phyloP scores from a whole-genome alignment of 2,113 vertebrate genomes.

The Lipophrys pholis region DNA sequence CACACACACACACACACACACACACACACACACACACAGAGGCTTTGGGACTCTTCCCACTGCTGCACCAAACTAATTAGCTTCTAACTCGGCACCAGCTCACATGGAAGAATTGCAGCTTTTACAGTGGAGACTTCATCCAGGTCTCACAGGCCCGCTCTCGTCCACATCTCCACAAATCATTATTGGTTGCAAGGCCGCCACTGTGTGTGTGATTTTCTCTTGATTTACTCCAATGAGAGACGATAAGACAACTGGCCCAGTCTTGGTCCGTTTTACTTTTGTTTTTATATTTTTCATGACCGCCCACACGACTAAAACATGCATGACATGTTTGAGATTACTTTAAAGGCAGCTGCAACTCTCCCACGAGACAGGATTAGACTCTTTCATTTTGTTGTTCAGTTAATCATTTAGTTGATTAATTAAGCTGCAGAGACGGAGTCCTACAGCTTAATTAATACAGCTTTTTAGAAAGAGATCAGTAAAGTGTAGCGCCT shows the following conservation, averaged over 20 bases:
- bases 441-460: no score
- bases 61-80: slow-evolving; percentile 79
- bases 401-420: neutral
- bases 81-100: slow-evolving; percentile 63
- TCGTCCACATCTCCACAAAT: slow-evolving; percentile 20
- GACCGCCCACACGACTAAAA: slow-evolving; percentile 9
- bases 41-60: slow-evolving; percentile 6
- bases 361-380: neutral
- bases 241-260: no score
- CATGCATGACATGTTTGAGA: slow-evolving; percentile 6
- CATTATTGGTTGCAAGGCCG: neutral
- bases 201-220: neutral
- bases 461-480: no score
- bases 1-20: neutral
- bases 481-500: no score
- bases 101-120: slow-evolving; percentile 47
- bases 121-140: slow-evolving; percentile 40
- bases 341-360: slow-evolving; percentile 11
- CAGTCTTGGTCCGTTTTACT: neutral
- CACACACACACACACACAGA: neutral
- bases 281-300: slow-evolving; percentile 13
- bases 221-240: no score
- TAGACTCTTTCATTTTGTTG: neutral
- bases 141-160: slow-evolving; percentile 29
- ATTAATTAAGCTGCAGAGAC: no score